Conservation (phyloP, 2,113 vertebrate species). For the Cynoglossus semilaevis region DNA sequence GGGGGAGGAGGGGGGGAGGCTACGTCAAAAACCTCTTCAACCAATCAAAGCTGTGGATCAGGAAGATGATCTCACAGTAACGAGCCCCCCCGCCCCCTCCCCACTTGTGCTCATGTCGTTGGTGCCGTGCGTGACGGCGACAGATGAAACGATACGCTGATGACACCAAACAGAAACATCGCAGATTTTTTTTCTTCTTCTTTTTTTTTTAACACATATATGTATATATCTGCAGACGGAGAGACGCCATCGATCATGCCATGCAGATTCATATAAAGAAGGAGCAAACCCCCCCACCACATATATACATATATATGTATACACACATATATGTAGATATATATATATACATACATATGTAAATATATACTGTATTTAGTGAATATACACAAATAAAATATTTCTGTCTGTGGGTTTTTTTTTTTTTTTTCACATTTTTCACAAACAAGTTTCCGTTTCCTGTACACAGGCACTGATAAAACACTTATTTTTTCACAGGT, state of each 20-base stretch:
- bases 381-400: constrained; percentile 50
- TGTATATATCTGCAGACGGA: constrained; percentile 26
- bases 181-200: neutral
- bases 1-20: no score
- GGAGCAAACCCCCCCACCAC: constrained; percentile 62
- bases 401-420: constrained; percentile 33
- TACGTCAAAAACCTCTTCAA: no score
- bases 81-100: no score
- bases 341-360: constrained; percentile 14
- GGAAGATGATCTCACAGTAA: no score
- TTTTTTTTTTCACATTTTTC: constrained; percentile 48
- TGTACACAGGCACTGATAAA: constrained; percentile 67
- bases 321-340: constrained; percentile 10
- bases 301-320: constrained; percentile 24
- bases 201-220: constrained; percentile 45
- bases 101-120: no score
- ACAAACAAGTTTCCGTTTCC: constrained; percentile 55
- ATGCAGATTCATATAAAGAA: constrained; percentile 73
- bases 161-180: neutral
- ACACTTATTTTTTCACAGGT: constrained; percentile 67
- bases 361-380: no score
- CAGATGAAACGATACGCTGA: constrained; percentile 21
- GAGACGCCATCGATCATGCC: constrained; percentile 73
- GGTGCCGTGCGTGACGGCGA: no score
- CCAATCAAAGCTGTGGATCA: no score